phyloP scores from a whole-genome alignment of 2,113 vertebrate species.

The Sciurus niger region DNA sequence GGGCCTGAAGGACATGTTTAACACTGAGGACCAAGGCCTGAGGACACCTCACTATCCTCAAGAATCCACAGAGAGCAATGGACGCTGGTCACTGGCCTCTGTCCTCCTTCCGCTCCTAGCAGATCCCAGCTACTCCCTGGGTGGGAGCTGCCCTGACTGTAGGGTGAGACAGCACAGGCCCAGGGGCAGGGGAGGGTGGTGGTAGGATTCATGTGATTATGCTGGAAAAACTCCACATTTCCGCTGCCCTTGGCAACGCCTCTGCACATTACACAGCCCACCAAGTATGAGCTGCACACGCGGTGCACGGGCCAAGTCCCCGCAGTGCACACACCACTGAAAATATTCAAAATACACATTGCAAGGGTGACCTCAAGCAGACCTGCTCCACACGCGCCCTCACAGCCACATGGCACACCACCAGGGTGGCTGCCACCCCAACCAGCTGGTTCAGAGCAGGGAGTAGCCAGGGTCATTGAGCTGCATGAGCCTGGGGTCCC shows the following conservation, averaged over 20 bases:
- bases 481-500: neutral
- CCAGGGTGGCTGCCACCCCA: neutral
- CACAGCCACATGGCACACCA: neutral
- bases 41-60: neutral
- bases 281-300: constrained; percentile 79
- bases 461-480: neutral
- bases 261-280: constrained; percentile 79
- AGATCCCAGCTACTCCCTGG: neutral
- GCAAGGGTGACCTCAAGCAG: constrained; percentile 46
- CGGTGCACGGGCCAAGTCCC: constrained; percentile 67
- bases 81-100: neutral
- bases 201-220: constrained; percentile 32
- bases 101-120: neutral
- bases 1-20: neutral
- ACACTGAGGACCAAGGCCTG: neutral
- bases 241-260: constrained; percentile 80
- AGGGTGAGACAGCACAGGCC: neutral
- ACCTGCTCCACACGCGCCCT: neutral
- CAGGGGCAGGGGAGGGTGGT: neutral
- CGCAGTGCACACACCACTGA: constrained; percentile 18
- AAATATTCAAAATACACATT: constrained; percentile 65
- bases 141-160: neutral
- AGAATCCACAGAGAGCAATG: neutral
- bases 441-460: neutral
- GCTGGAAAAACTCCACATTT: constrained; percentile 80